A percentile compares a stretch with the other conserved stretches of the same genome.
These are phyloP conservation scores for Electrona antarctica DNA, from an alignment of 2,113 vertebrate species.

Conservation along the genomic window DNA sequence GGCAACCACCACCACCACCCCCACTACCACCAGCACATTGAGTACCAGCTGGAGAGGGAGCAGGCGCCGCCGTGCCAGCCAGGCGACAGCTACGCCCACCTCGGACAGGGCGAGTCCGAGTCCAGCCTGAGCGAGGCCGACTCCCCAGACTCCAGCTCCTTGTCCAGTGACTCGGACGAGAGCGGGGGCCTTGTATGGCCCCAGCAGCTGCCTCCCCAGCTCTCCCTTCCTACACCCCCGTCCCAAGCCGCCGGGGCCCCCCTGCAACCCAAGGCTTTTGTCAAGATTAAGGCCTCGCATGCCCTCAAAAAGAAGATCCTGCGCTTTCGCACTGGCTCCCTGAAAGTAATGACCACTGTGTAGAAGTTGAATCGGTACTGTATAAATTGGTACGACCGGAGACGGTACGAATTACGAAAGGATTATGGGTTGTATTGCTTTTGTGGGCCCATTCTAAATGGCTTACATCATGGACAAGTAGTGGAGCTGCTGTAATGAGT, in stretches of 20 bases:
- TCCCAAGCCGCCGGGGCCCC: conserved; percentile 52
- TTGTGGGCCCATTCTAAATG: background rate
- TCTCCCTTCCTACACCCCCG: conserved; percentile 60
- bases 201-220: conserved; percentile 82
- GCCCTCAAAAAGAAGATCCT: conserved; percentile 92
- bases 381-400: background rate
- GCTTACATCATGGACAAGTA: background rate
- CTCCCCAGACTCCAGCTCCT: conserved; percentile 81
- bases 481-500: background rate
- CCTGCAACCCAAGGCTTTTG: conserved; percentile 84
- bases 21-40: conserved; percentile 55
- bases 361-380: conserved; percentile 45
- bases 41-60: conserved; percentile 57
- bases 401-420: background rate
- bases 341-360: conserved; percentile 92
- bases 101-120: conserved; percentile 71
- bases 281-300: conserved; percentile 91
- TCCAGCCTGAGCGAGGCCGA: conserved; percentile 83
- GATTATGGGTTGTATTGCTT: background rate
- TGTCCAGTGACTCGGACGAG: conserved; percentile 86
- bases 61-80: conserved; percentile 55
- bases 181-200: conserved; percentile 88
- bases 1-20: conserved; percentile 36
- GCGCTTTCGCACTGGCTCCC: conserved; percentile 86
- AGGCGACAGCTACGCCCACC: conserved; percentile 55